Evolutionary conservation across 2,888 invertebrate species (phyloP).

Genomic region (Noctua pronuba): DNA sequence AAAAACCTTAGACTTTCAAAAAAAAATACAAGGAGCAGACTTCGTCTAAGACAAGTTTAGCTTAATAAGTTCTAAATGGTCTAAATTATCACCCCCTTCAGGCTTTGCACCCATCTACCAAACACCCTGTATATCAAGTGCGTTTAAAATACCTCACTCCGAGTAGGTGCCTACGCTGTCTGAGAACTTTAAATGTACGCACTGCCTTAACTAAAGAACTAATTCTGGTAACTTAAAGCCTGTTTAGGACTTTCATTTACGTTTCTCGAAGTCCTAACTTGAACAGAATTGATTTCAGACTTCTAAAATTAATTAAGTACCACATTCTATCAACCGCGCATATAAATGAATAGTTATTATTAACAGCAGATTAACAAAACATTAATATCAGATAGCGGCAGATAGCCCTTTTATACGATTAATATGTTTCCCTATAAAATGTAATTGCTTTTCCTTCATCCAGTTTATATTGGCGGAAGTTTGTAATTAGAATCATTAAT

Average conservation of each 20-base stretch:
- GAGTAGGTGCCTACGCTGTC: background rate
- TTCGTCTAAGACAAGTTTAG: no score
- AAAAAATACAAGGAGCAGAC: no score
- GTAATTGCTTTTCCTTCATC: constrained; percentile 42
- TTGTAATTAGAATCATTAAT: constrained; percentile 27
- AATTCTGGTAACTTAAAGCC: background rate
- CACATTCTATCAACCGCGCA: background rate
- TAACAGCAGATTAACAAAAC: constrained; percentile 8
- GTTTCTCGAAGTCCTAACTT: background rate
- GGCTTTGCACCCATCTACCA: no score
- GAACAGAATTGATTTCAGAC: background rate
- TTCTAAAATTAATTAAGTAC: constrained; percentile 2
- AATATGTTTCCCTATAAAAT: constrained; percentile 24
- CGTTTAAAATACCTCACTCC: constrained; percentile 7
- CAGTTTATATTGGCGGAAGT: constrained; percentile 3
- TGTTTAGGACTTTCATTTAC: background rate
- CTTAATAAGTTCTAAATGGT: no score
- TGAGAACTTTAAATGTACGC: background rate
- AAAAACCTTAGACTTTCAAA: no score
- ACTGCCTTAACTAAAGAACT: no score
- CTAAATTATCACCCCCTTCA: no score
- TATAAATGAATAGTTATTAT: constrained; percentile 4
- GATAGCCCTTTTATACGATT: constrained; percentile 14
- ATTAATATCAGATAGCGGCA: constrained; percentile 15
- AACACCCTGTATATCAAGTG: background rate